Evolutionary conservation across 2,797 vertebrate species (phyloP), one percentile per base, ranked within the genome.

Genomic region (Scolopax rusticola): DNA sequence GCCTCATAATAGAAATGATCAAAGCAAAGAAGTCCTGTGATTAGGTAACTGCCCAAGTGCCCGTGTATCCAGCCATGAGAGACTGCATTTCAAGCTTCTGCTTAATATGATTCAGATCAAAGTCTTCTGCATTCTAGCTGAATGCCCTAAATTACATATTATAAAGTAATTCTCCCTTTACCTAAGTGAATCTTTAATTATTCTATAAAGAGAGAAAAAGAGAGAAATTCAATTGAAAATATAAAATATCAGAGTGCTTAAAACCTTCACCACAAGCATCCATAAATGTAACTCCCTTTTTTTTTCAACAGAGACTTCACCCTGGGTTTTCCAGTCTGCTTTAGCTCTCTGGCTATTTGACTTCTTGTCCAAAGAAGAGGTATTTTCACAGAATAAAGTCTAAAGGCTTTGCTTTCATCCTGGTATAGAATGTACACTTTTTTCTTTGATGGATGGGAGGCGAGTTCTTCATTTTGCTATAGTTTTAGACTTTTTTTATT

Each of bases 71-170:
- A 76, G 47, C 50, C 77, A 76, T 86, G 27, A 82, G 59, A 94
- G 77, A 90, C 67, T 12, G 88, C 16, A 63, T 89, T 95, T 95
- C 64, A 85, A 78, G 47, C 54, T 81, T 76, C 48, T 90, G 14
- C 19, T 92, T 94, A 73, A 79, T 79, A 36, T 63, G 48, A 90
- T 73, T 73, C 80, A 92, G 63, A 95, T 95, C 90, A 91, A 95
- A 97, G 88, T 54, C 57, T 90, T 57, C 21, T 65, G 54, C 48
- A 76, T 90, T 84, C 54, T 33, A 84, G 12, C 9, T 63, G 80
- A 92, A 90, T 76, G 67, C 6, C 54, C 43, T 63, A 67, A 89
- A 84, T 95, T 86, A 43, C 15, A 8, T 65, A 43, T 36, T 88
- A 76, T n/a, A 54, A 81, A 90, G 45, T 67, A 77, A 77, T 77